A percentile compares a stretch with the other conserved stretches of the same genome.
phyloP scores from a whole-genome alignment of 2,888 invertebrate genomes.

The Agrochola circellaris region DNA sequence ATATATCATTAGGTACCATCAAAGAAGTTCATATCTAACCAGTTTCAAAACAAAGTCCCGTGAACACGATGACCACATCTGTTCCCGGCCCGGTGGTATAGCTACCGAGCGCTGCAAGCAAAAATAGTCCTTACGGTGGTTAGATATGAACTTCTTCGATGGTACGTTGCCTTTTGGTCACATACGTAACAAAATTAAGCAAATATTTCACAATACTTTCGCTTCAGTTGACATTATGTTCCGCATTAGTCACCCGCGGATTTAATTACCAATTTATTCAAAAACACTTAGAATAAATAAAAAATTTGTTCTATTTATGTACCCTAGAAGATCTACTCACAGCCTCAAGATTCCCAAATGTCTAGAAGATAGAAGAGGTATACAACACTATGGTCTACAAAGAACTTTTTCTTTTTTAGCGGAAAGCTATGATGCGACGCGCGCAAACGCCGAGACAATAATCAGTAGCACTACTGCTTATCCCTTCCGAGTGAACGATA shows the following conservation, averaged over 20 bases:
- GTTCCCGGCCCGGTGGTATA: too few relatives aligned
- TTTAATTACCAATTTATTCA: background rate
- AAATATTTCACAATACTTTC: slow-evolving; percentile 22
- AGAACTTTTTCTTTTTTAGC: slow-evolving; percentile 86
- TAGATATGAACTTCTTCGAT: too few relatives aligned
- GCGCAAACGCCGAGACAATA: slow-evolving; percentile 84
- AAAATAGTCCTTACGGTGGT: too few relatives aligned
- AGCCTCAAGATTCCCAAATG: slow-evolving; percentile 30
- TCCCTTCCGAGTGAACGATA: slow-evolving; percentile 87
- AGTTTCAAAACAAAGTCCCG: too few relatives aligned
- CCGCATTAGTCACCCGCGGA: background rate
- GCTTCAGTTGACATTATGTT: slow-evolving; percentile 15
- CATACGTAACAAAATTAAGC: background rate
- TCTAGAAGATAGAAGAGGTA: slow-evolving; percentile 43
- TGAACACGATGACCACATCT: too few relatives aligned
- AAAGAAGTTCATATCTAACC: too few relatives aligned
- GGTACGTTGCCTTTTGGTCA: background rate
- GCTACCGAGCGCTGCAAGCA: too few relatives aligned
- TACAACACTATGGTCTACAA: slow-evolving; percentile 58
- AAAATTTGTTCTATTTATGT: background rate
- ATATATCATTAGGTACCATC: too few relatives aligned
- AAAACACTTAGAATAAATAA: background rate
- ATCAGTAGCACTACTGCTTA: slow-evolving; percentile 85
- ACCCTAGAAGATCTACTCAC: slow-evolving; percentile 23
- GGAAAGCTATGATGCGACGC: slow-evolving; percentile 82